phyloP scores from a whole-genome alignment of 2,113 vertebrate species.

The Motacilla tschutschensis region DNA sequence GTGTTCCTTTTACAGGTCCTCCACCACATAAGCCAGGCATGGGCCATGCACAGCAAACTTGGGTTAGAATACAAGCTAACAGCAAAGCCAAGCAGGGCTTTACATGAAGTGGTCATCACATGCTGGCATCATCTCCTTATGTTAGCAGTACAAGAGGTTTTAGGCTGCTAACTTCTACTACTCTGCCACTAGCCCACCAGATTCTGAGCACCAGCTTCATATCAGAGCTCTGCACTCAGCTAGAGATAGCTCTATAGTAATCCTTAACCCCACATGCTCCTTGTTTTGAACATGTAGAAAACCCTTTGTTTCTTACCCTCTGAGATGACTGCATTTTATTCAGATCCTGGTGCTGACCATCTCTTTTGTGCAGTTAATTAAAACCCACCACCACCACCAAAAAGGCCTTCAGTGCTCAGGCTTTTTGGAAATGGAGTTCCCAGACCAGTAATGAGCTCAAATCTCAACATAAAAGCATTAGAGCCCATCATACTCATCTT shows the following conservation, averaged over 20 bases:
- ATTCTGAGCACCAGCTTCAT: neutral
- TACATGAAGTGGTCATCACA: neutral
- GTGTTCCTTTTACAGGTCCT: rapidly evolving
- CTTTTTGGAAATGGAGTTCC: neutral
- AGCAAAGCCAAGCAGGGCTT: neutral
- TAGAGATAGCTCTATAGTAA: neutral
- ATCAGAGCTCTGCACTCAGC: neutral
- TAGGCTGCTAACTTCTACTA: neutral
- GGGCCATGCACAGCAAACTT: neutral
- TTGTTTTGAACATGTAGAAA: neutral
- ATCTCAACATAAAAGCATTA: neutral
- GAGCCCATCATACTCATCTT: neutral
- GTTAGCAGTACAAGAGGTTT: neutral
- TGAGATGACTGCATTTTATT: neutral
- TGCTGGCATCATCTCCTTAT: neutral
- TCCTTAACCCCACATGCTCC: neutral
- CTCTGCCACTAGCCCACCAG: neutral
- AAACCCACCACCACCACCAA: neutral
- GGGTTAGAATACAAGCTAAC: neutral
- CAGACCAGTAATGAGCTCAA: neutral
- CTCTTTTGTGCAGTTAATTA: neutral
- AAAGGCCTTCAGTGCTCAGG: neutral
- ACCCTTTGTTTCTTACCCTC: neutral
- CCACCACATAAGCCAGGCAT: rapidly evolving
- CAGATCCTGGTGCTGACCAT: neutral